Evolutionary conservation across 2,888 invertebrate species (phyloP).

Genomic region (Apodemia duryi): DNA sequence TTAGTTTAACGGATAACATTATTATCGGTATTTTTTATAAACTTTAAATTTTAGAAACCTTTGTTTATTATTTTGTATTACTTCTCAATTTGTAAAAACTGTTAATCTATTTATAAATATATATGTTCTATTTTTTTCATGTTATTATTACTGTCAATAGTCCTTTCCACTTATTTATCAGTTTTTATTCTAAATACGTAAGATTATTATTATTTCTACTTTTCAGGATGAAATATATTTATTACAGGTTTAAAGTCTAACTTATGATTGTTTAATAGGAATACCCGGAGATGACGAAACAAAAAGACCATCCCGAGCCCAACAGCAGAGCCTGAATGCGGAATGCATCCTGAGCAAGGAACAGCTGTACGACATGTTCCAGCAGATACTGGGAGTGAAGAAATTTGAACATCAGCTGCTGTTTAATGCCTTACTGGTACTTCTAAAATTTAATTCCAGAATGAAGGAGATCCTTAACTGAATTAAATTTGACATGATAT

Average conservation of each 20-base stretch:
- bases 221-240: neutral
- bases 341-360: slow-evolving; percentile 98
- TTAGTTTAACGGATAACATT: no score
- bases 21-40: no score
- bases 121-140: neutral
- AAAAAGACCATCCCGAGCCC: slow-evolving; percentile 91
- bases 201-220: neutral
- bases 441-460: no score
- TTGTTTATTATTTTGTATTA: no score
- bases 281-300: slow-evolving; percentile 91
- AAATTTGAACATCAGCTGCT: slow-evolving; percentile 99
- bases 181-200: neutral
- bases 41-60: no score
- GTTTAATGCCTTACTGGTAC: slow-evolving; percentile 92
- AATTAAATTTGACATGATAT: no score
- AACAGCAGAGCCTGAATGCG: slow-evolving; percentile 93
- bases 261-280: slow-evolving; percentile 42
- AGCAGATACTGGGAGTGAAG: slow-evolving; percentile 98
- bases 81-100: no score
- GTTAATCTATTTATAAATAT: no score
- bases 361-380: slow-evolving; percentile 99
- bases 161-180: neutral
- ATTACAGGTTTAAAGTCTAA: neutral
- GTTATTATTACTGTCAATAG: neutral
- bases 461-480: no score